Conservation (phyloP, 2,797 vertebrate species). For the Tinamus major region DNA sequence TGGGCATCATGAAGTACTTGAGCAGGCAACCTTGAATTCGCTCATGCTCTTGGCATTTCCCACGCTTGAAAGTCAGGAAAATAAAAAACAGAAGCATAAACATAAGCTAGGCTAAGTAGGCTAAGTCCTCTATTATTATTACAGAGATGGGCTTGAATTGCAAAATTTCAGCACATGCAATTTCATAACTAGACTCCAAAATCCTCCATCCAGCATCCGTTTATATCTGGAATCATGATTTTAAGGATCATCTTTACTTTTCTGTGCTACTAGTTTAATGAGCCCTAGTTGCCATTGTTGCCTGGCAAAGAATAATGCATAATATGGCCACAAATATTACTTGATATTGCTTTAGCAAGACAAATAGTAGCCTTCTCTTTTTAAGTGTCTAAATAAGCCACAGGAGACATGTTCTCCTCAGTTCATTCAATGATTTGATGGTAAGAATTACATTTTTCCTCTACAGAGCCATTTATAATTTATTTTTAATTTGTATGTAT, state of each 20-base stretch:
- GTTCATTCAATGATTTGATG: slow-evolving; percentile 44
- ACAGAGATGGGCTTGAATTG: not conserved
- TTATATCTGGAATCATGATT: not conserved
- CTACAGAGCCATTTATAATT: slow-evolving; percentile 28
- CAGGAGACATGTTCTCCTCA: slow-evolving; percentile 33
- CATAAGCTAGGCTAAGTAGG: not conserved
- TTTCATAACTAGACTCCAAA: not conserved
- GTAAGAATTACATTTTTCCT: slow-evolving; percentile 34
- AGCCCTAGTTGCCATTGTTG: slow-evolving; percentile 8
- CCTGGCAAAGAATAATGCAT: slow-evolving; percentile 34
- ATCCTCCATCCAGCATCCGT: accelerated
- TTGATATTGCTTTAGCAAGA: slow-evolving; percentile 60
- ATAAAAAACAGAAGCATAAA: not conserved
- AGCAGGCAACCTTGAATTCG: no score
- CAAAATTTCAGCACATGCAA: not conserved
- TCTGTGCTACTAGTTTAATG: not conserved
- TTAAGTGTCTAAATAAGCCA: slow-evolving; percentile 15
- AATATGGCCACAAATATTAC: slow-evolving; percentile 33
- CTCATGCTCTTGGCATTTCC: accelerated
- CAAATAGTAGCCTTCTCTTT: slow-evolving; percentile 28
- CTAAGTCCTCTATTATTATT: not conserved
- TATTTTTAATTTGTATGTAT: slow-evolving; percentile 38
- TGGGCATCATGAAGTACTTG: not conserved
- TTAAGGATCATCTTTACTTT: not conserved
- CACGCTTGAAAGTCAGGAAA: not conserved